Base-by-base conservation (phyloP, 2,113 vertebrate genomes). In the Pelecanoides urinatrix region DNA sequence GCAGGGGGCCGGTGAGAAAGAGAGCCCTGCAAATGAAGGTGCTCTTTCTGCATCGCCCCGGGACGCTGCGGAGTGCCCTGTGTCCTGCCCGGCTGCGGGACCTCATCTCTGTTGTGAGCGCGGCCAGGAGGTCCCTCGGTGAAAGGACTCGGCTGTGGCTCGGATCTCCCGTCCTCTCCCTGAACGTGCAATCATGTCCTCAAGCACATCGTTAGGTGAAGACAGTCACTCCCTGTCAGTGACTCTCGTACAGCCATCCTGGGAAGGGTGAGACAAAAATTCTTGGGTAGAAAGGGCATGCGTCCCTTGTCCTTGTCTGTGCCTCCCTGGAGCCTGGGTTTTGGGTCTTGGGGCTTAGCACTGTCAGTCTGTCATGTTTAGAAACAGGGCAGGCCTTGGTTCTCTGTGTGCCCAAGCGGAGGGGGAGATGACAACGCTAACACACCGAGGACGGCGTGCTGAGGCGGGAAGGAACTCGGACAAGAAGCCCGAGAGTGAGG, bases 381-480 rank as follows among this genome's bases (percentile, higher is more conserved):
- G 44, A 11, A 25, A 6, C 1, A 6, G 23, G 18, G 13, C 36
- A 14, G 59, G 6, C 5, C 40, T 16, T 1, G 3, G 38, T 7
- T 40, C 29, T 52, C 26, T 9, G 13, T 34, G 40, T 27, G 50
- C n/a, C 38, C 26, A 81, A 84, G 55, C 11, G 19, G 38, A 65
- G 68, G 63, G 76, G 49, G 97, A 96, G 83, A 99, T 99, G 99
- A 98, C 98, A 8, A 98, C 98, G 5, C 96, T 99, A 49, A 99
- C 98, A 8, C 98, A 97, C 82, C 93, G 98, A 34, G 97, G 92
- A 23, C 97, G 98, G 18, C 97, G 97, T 1, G 78, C 90, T 13
- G 97, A 98, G 29, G 52, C 49, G 34, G 96, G 93, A 32, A 94
- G 94, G 72, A 96, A 12, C 53, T 47, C 18, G 10, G 98, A 98